A percentile compares a stretch with the other conserved stretches of the same genome.
phyloP scores from a whole-genome alignment of 2,797 vertebrate species.

The Astyanax mexicanus region DNA sequence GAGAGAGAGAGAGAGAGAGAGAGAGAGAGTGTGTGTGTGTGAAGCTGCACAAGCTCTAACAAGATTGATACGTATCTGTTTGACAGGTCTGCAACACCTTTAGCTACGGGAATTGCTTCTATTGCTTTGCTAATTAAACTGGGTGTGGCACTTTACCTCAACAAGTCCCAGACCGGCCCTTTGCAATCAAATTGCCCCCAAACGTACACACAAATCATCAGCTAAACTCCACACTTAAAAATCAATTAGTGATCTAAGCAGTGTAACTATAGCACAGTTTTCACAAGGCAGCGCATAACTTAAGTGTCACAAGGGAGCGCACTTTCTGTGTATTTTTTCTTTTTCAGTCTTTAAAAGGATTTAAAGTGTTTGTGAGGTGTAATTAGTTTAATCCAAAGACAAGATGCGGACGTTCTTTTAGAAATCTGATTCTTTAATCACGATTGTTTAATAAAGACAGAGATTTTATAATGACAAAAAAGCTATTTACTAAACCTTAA shows the following conservation, averaged over 20 bases:
- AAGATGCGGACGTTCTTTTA: not conserved
- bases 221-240: not conserved
- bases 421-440: too few relatives aligned
- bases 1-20: conserved; percentile 24
- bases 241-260: not conserved
- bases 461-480: too few relatives aligned
- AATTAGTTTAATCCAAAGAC: not conserved
- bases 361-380: not conserved
- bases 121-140: not conserved
- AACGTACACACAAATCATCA: not conserved
- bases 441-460: too few relatives aligned
- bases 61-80: not conserved
- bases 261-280: not conserved
- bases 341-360: not conserved
- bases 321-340: not conserved
- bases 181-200: not conserved
- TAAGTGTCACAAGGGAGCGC: not conserved
- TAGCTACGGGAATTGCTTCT: not conserved
- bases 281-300: too few relatives aligned
- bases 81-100: not conserved
- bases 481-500: too few relatives aligned
- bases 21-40: conserved; percentile 28
- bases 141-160: not conserved
- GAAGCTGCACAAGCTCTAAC: not conserved
- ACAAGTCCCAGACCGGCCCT: not conserved